Evolutionary conservation across 2,797 vertebrate genomes (phyloP).

Genomic region (Galagoides demidoff): DNA sequence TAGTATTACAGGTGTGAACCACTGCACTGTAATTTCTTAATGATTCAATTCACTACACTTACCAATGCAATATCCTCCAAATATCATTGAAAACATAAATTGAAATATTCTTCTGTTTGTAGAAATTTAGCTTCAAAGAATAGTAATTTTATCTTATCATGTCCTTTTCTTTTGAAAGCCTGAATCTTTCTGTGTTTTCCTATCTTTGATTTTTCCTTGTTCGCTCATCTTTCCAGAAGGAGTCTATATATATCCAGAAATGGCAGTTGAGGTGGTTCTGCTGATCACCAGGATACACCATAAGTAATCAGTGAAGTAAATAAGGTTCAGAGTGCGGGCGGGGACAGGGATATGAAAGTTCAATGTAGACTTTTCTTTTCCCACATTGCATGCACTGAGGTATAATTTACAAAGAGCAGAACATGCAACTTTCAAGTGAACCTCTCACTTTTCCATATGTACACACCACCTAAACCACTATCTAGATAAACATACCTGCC

Average conservation of each 20-base stretch:
- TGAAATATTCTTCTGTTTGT: not conserved
- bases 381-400: not conserved
- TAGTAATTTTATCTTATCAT: not conserved
- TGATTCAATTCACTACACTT: not conserved
- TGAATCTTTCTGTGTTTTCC: not conserved
- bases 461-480: not conserved
- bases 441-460: not conserved
- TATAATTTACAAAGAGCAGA: not conserved
- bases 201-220: not conserved
- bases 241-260: not conserved
- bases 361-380: not conserved
- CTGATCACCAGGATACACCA: not conserved
- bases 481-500: not conserved
- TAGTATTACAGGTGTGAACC: too few relatives aligned
- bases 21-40: not conserved
- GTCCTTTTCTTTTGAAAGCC: not conserved
- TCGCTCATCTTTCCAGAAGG: not conserved
- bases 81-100: not conserved
- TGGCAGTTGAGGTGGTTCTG: not conserved
- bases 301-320: not conserved
- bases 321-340: not conserved
- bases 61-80: not conserved
- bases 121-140: constrained; percentile 15
- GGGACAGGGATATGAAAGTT: not conserved
- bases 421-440: not conserved